Percentiles rank a stretch among this genome's conserved stretches.
Evolutionary conservation across 2,113 vertebrate species (phyloP).

Genomic region (Coreoperca whiteheadi): DNA sequence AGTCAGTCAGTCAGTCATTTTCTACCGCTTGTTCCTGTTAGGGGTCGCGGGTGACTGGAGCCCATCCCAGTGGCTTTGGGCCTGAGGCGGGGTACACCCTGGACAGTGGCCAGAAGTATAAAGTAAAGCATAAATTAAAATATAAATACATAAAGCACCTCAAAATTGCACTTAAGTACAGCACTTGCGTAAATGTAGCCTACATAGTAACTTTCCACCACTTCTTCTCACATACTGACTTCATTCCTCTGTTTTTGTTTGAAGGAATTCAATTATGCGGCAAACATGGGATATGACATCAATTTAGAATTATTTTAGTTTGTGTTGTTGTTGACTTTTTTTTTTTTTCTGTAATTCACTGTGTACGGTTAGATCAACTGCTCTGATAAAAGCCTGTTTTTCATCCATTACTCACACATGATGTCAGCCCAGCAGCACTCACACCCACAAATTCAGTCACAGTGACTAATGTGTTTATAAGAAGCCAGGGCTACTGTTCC

Average conservation of each 20-base stretch:
- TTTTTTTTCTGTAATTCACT: not conserved
- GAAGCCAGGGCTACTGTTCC: conserved; percentile 34
- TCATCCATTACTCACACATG: conserved; percentile 53
- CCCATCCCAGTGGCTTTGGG: too few species aligned
- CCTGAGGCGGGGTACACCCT: too few species aligned
- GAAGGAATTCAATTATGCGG: not conserved
- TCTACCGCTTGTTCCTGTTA: too few species aligned
- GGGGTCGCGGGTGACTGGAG: too few species aligned
- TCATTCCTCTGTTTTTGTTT: not conserved
- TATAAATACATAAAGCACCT: not conserved
- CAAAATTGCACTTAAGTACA: not conserved
- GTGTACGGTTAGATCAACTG: conserved; percentile 20
- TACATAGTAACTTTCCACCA: not conserved
- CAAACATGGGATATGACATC: not conserved
- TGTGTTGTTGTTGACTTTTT: not conserved
- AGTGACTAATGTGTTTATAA: conserved; percentile 62
- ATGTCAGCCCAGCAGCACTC: conserved; percentile 38
- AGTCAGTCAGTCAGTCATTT: too few species aligned
- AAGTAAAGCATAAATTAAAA: not conserved
- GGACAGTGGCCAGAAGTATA: too few species aligned
- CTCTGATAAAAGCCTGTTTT: conserved; percentile 32
- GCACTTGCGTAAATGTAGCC: not conserved
- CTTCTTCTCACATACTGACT: too few species aligned
- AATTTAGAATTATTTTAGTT: not conserved
- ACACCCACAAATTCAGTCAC: conserved; percentile 47